Evolutionary conservation across 1,140 invertebrate genomes (phyloP).

Genomic region (Conopomorpha cramerella): DNA sequence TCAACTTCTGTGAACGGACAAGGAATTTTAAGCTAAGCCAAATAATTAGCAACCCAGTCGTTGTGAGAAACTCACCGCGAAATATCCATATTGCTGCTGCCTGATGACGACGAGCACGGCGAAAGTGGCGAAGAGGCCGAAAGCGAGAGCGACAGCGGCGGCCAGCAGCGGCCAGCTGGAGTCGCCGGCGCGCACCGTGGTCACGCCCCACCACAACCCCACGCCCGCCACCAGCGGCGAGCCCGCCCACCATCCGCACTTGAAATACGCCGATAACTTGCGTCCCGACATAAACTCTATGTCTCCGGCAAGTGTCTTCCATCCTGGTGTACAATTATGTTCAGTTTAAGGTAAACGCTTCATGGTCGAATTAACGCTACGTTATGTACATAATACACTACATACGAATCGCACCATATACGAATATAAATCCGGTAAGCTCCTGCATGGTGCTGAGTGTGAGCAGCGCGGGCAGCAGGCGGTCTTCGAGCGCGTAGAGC

Average conservation of each 20-base stretch:
- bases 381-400: constrained; percentile 2
- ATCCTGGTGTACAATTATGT: constrained; percentile 16
- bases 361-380: not conserved
- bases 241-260: constrained; percentile 20
- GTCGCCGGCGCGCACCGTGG: constrained; percentile 9
- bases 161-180: constrained; percentile 13
- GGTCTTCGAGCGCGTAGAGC: too few relatives aligned
- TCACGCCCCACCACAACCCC: constrained; percentile 10
- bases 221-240: constrained; percentile 19
- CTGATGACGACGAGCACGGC: constrained; percentile 8
- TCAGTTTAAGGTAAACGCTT: not conserved
- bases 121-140: constrained; percentile 11
- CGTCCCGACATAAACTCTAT: constrained; percentile 29
- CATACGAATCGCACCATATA: too few relatives aligned
- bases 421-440: constrained; percentile 28
- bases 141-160: not conserved
- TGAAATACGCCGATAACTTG: constrained; percentile 19
- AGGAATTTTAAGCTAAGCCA: not conserved
- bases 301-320: constrained; percentile 30
- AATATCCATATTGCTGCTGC: too few relatives aligned
- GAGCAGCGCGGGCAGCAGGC: too few relatives aligned
- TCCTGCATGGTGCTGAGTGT: too few relatives aligned
- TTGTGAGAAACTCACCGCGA: too few relatives aligned
- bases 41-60: not conserved
- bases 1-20: constrained; percentile 56